A percentile compares a stretch with the other conserved stretches of the same genome.
Conservation (phyloP, 2,888 invertebrate genomes). For the Labia minor region DNA sequence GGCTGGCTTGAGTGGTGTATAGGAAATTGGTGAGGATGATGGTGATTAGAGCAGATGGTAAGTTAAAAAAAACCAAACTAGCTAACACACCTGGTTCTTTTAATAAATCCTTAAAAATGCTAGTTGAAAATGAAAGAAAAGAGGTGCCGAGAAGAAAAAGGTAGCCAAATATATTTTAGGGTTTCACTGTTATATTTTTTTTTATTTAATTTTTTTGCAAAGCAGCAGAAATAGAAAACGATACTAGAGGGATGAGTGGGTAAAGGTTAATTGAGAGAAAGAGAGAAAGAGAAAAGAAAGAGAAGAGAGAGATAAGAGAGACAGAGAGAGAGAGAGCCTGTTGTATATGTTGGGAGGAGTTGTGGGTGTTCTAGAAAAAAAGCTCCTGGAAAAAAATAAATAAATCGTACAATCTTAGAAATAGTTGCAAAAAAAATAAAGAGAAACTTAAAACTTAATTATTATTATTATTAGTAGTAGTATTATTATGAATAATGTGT, state of each 20-base stretch:
- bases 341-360: too few species aligned
- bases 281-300: background rate
- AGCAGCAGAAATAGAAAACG: too few species aligned
- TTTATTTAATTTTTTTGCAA: too few species aligned
- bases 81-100: background rate
- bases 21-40: too few species aligned
- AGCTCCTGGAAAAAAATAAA: conserved; percentile 4
- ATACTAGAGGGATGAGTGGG: background rate
- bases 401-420: background rate
- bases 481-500: too few species aligned
- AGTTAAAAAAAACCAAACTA: background rate
- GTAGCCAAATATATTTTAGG: too few species aligned
- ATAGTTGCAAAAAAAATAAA: background rate
- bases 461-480: too few species aligned
- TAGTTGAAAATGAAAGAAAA: conserved; percentile 4
- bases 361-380: background rate
- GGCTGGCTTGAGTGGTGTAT: too few species aligned
- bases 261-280: background rate
- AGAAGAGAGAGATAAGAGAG: background rate
- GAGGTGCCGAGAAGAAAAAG: background rate
- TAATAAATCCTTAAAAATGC: conserved; percentile 5
- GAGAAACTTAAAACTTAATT: too few species aligned
- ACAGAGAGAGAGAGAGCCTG: background rate
- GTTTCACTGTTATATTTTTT: too few species aligned
- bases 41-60: background rate